phyloP scores from a whole-genome alignment of 35 echinoderm and acorn worm genomes.

The Stichopus chloronotus region DNA sequence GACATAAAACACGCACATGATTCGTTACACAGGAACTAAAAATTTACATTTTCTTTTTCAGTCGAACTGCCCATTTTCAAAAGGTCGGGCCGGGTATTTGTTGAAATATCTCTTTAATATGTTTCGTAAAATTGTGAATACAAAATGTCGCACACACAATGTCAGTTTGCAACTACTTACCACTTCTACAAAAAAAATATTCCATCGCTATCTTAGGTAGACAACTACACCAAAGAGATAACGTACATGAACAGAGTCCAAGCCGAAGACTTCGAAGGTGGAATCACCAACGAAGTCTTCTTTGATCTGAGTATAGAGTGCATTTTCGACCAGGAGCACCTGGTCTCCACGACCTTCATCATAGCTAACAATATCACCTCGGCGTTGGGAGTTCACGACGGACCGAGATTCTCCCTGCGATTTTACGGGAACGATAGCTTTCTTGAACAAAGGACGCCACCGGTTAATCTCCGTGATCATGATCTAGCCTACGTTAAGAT shows the following conservation, averaged over 20 bases:
- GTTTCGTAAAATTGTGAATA: too few species aligned
- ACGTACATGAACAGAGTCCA: constrained; percentile 14
- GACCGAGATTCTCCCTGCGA: background rate
- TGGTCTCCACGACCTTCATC: background rate
- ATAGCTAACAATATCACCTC: constrained; percentile 19
- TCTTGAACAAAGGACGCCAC: background rate
- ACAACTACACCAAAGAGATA: constrained; percentile 12
- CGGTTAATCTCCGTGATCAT: background rate
- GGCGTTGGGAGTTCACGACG: background rate
- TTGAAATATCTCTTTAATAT: too few species aligned
- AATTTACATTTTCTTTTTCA: too few species aligned
- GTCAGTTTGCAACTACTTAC: too few species aligned
- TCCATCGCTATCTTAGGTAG: background rate
- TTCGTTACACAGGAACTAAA: too few species aligned
- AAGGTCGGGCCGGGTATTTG: too few species aligned
- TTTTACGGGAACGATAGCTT: background rate
- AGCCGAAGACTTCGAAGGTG: background rate
- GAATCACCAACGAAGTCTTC: constrained; percentile 5
- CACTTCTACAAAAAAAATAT: background rate
- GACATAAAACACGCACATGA: too few species aligned
- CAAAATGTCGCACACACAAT: too few species aligned
- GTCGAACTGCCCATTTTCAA: too few species aligned
- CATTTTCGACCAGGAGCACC: constrained; percentile 14
- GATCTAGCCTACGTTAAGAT: constrained; percentile 6
- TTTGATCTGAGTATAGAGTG: constrained; percentile 33